Base-by-base conservation (phyloP, 2,888 invertebrate species). In the Perdita meconis region DNA sequence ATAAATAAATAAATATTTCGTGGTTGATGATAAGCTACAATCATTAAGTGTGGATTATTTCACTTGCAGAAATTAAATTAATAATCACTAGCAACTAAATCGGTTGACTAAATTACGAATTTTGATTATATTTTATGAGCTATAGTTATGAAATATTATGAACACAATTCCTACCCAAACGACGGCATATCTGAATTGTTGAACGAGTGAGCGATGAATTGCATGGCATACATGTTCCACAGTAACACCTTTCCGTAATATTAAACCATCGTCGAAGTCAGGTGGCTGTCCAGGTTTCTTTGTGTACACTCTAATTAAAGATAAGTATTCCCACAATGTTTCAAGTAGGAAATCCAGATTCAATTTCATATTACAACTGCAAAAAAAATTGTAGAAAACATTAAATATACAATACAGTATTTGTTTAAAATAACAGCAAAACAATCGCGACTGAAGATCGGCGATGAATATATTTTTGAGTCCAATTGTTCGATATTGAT, bases 211-310 rank as follows among this genome's bases (percentile, higher is more conserved):
- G 84, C 99, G 95, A 93, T 99, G 99, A 89, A 99, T 98, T 6
- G 97, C 94, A 94, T 99, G 99, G 91, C 99, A 99, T 80, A 99
- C 99, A 92, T 99, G 98, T 93, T 99, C 99, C 16, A 99, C 97
- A 0, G 96, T 95, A 64, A 98, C 97, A 5, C 98, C 98, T 94
- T 93, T 95, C 89, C 99, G 94, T 81, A 99, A 93, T 93, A 99
- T 99, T 63, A 99, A 94, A 22, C 98, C 98, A 90, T 98, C 99
- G 67, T 96, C 96, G 90, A 99, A 98, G 93, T 99, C 98, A 83
- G 99, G 99, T 10, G 97, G 97, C 91, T 97, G 97, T 78, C 99
- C 99, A 0, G 99, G 98, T 93, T 99, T 99, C 94, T 99, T 99
- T 40, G 99, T 99, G 93, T 99, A 99, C 1, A 99, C 97, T 85